Percentiles rank a stretch among this genome's conserved stretches.
Evolutionary conservation across 2,113 vertebrate genomes (phyloP).

Genomic region (Ophthalmolycus amberensis): DNA sequence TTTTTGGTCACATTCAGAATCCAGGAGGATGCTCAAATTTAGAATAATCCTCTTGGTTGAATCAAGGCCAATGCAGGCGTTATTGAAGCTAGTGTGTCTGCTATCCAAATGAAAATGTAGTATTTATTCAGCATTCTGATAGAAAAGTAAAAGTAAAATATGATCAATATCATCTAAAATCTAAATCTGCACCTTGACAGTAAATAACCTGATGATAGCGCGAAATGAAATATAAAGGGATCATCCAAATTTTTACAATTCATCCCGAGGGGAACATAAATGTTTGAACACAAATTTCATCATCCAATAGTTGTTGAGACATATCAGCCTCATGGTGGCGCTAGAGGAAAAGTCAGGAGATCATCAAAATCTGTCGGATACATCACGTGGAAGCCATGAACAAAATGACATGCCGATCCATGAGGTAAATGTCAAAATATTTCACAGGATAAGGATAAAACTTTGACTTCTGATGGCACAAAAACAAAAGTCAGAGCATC

Average conservation of each 20-base stretch:
- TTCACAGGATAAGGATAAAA: neutral
- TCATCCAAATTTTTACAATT: too few species aligned
- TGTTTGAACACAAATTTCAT: neutral
- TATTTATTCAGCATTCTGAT: neutral
- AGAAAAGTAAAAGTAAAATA: neutral
- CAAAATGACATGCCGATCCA: neutral
- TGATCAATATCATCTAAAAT: neutral
- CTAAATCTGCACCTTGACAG: neutral
- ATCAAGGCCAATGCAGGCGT: constrained; percentile 7
- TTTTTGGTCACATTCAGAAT: constrained; percentile 28
- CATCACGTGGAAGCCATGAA: neutral
- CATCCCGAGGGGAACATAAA: neutral
- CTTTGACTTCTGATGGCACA: neutral
- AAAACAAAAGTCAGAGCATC: neutral
- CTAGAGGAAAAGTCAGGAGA: neutral
- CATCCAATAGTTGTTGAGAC: neutral
- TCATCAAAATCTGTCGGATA: neutral
- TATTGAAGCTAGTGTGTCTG: constrained; percentile 10
- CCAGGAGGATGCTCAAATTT: constrained; percentile 13
- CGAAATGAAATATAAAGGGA: neutral
- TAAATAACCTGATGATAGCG: neutral
- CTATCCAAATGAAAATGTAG: neutral
- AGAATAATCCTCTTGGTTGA: constrained; percentile 48
- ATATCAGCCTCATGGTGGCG: neutral
- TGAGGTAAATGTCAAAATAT: neutral